phyloP scores from a whole-genome alignment of 2,797 vertebrate species.

The Rachycentron canadum region DNA sequence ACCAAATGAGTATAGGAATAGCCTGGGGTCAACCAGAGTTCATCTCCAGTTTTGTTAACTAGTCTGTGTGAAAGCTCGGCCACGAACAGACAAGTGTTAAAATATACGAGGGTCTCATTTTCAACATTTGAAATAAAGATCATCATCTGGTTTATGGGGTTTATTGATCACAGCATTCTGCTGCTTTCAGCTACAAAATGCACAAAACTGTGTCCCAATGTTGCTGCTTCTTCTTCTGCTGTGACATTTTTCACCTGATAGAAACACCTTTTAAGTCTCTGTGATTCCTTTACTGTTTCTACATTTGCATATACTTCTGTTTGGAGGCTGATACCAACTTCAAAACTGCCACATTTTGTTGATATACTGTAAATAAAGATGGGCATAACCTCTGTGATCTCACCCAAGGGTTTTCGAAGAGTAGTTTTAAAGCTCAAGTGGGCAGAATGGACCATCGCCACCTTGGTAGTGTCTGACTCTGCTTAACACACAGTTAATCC shows the following conservation, averaged over 20 bases:
- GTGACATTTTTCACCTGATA: slow-evolving; percentile 1
- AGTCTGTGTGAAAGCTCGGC: slow-evolving; percentile 13
- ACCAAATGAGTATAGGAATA: slow-evolving; percentile 18
- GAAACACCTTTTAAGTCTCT: not conserved
- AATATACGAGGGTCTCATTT: slow-evolving; percentile 20
- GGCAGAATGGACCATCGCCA: no score
- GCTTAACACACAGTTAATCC: no score
- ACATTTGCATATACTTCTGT: not conserved
- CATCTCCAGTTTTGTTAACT: slow-evolving; percentile 17
- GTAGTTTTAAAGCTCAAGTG: no score
- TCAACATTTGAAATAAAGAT: slow-evolving; percentile 12
- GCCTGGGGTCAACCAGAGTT: slow-evolving; percentile 52
- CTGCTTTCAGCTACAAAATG: not conserved
- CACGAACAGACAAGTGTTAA: slow-evolving; percentile 21
- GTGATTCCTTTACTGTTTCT: not conserved
- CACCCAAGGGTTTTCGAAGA: no score
- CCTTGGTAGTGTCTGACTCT: no score
- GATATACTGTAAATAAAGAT: no score
- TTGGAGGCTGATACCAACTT: not conserved
- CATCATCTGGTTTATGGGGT: not conserved
- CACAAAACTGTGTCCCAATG: not conserved
- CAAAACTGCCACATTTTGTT: not conserved
- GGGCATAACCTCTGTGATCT: no score
- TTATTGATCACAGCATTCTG: slow-evolving; percentile 5
- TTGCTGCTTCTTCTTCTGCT: not conserved